Base-by-base conservation (phyloP, 2,888 invertebrate genomes). In the Hirtodrosophila cameraria region DNA sequence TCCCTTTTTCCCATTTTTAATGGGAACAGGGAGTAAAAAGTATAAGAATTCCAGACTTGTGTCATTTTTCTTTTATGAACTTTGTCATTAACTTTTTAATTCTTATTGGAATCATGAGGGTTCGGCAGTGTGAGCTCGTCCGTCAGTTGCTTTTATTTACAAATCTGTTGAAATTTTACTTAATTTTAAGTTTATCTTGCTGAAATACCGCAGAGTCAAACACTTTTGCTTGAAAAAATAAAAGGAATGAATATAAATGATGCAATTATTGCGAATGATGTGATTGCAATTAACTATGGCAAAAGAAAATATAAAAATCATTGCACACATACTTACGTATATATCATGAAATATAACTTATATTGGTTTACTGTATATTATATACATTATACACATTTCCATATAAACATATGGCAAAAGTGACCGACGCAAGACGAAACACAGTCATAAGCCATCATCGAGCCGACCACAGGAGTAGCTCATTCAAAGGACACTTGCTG, bases 391-490 rank as follows among this genome's bases (percentile, higher is more conserved):
- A 15, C 25, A 39, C 35, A 41, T 48, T 53, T 31, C 38, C 27
- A 20, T 31, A 35, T 30, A 18, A 36, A 20, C 36, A 28, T 31
- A 35, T 25, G 25, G 20, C 31, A 25, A 43, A 20, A 18, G n/a
- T 50, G n/a, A 3, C 16, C 23, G 20, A 46, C 13, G 25, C 31
- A 42, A 45, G n/a, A 49, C 41, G 59, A 39, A 60, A 58, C 58
- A 49, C 43, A 75, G 66, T 66, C 80, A 48, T 68, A 42, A 53
- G 30, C 20, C 25, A 42, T 25, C 28, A 42, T 39, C 31, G 41
- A 12, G 18, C 11, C 36, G 41, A 36, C 54, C 54, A 53, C 55
- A 59, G 25, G 30, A 48, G 52, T 43, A 60, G 35, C 58, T 35
- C 38, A 38, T 50, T 35, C 58, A 58, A 20, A 53, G 57, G 45